Percentiles rank a stretch among this genome's conserved stretches.
Conservation (phyloP, 2,113 vertebrate genomes). For the Catagonus wagneri region DNA sequence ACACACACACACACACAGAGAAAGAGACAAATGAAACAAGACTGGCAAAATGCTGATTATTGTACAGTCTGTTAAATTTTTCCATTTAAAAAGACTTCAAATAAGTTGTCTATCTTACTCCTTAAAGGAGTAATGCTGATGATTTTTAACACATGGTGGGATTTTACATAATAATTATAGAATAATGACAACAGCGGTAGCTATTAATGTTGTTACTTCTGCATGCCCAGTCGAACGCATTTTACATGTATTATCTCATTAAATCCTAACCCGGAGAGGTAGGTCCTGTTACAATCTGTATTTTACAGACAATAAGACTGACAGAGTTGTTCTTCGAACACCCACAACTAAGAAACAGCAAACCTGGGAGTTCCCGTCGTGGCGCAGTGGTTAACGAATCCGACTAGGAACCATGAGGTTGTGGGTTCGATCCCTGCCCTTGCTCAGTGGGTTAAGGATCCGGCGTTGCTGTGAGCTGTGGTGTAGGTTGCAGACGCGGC, state of each 20-base stretch:
- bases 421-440: too few relatives aligned
- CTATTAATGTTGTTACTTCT: not conserved
- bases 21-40: not conserved
- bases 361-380: too few relatives aligned
- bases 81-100: slow-evolving; percentile 14
- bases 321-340: not conserved
- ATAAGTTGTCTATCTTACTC: not conserved
- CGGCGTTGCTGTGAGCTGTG: too few relatives aligned
- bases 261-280: not conserved
- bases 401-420: too few relatives aligned
- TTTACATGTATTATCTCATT: not conserved
- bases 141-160: not conserved
- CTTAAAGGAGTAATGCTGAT: not conserved
- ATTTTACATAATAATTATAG: not conserved
- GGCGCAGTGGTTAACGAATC: too few relatives aligned
- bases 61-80: slow-evolving; percentile 12
- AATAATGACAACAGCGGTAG: not conserved
- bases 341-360: not conserved
- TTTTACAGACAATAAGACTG: not conserved
- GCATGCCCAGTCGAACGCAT: not conserved
- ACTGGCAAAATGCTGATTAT: not conserved
- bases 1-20: too few relatives aligned
- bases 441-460: too few relatives aligned
- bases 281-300: not conserved
- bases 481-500: too few relatives aligned